A percentile compares a stretch with the other conserved stretches of the same genome.
phyloP scores from a whole-genome alignment of 2,888 invertebrate species.

The Eubasilissa splendida region DNA sequence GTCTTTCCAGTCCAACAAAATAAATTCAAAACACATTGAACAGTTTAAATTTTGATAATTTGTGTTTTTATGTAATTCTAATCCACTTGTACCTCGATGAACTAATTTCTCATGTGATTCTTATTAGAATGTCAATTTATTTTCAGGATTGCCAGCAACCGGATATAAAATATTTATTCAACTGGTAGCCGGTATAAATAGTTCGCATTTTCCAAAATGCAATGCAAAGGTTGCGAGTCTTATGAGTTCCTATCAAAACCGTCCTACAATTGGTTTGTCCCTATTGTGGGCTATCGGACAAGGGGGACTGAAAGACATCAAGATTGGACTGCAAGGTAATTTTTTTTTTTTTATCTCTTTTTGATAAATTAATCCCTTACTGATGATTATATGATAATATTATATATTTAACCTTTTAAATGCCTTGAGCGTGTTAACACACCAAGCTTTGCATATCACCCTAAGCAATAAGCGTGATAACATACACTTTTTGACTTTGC shows the following conservation, averaged over 20 bases:
- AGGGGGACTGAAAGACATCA: conserved; percentile 77
- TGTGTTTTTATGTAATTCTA: too few species aligned
- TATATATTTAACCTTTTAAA: too few species aligned
- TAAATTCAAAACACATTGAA: too few species aligned
- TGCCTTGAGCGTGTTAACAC: too few species aligned
- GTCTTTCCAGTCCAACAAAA: too few species aligned
- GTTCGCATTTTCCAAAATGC: conserved; percentile 75
- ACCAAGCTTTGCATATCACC: too few species aligned
- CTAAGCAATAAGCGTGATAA: too few species aligned
- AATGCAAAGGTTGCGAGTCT: conserved; percentile 77
- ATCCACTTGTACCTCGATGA: too few species aligned
- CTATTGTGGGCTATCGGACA: conserved; percentile 86
- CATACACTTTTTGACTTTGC: too few species aligned
- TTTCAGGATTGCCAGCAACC: conserved; percentile 71
- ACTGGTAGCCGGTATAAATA: conserved; percentile 77
- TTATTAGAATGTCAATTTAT: background rate
- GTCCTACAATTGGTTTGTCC: conserved; percentile 81
- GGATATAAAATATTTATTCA: conserved; percentile 83
- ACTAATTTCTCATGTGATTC: too few species aligned
- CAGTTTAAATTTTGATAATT: too few species aligned
- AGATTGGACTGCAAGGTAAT: conserved; percentile 78
- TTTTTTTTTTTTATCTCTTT: background rate
- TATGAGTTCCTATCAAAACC: conserved; percentile 84
- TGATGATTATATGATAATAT: too few species aligned
- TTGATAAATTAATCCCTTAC: background rate